phyloP scores from a whole-genome alignment of 2,888 invertebrate species.

The Idaea biselata region DNA sequence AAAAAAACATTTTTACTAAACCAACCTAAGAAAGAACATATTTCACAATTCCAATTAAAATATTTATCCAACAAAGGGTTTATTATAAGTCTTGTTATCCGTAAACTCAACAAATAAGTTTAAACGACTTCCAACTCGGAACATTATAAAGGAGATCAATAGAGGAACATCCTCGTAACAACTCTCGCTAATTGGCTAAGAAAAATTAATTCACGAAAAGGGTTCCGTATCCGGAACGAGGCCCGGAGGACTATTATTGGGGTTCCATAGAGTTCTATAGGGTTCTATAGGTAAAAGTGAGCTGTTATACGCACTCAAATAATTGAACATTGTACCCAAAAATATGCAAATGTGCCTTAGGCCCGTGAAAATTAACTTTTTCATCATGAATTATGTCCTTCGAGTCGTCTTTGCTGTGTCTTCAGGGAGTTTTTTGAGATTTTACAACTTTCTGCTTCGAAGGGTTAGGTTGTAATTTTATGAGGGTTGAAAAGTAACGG shows the following conservation, averaged over 20 bases:
- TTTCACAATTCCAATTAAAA: background rate
- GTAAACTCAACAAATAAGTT: background rate
- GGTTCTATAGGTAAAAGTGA: conserved; percentile 41
- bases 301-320: conserved; percentile 61
- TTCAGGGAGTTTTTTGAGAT: conserved; percentile 76
- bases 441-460: conserved; percentile 52
- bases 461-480: conserved; percentile 39
- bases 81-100: conserved; percentile 1
- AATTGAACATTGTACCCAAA: conserved; percentile 70
- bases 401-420: conserved; percentile 67
- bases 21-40: background rate
- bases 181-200: conserved; percentile 72
- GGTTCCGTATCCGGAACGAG: conserved; percentile 62
- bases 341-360: conserved; percentile 75
- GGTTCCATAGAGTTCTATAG: conserved; percentile 38
- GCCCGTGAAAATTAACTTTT: conserved; percentile 78
- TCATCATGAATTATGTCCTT: conserved; percentile 79
- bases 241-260: conserved; percentile 63
- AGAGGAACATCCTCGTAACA: conserved; percentile 55
- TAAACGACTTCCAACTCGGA: background rate
- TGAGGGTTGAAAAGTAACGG: conserved; percentile 40
- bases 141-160: conserved; percentile 53
- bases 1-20: background rate
- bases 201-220: conserved; percentile 77
- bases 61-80: background rate